Percentiles rank a stretch among this genome's conserved stretches.
phyloP scores from a whole-genome alignment of 2,797 vertebrate genomes.

The Rhincodon typus region DNA sequence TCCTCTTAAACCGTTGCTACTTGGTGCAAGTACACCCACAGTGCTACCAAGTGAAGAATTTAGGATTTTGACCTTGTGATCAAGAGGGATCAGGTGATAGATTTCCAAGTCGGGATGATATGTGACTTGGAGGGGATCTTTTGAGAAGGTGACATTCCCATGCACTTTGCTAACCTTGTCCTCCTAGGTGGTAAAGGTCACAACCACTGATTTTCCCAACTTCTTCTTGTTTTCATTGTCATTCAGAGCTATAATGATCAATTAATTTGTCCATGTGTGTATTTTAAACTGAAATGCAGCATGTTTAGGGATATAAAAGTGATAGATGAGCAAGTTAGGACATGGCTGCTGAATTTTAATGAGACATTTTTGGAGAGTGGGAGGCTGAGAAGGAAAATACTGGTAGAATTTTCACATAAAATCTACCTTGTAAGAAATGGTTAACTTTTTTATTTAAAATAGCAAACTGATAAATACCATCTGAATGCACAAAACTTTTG shows the following conservation, averaged over 20 bases:
- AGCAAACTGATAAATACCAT: not conserved
- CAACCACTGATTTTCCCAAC: no score
- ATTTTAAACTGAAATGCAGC: not conserved
- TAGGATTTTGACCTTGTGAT: not conserved
- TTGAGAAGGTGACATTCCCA: not conserved
- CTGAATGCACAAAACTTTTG: not conserved
- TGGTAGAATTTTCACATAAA: not conserved
- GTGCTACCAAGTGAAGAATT: not conserved
- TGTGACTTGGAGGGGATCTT: not conserved
- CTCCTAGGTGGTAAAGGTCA: not conserved
- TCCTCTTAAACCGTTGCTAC: not conserved
- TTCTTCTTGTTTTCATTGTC: no score
- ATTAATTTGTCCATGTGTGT: not conserved
- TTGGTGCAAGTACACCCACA: not conserved
- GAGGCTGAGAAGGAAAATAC: not conserved
- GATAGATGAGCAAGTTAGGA: not conserved
- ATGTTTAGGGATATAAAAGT: not conserved
- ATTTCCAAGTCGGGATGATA: not conserved
- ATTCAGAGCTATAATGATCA: no score
- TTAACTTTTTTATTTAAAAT: not conserved
- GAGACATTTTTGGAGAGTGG: not conserved
- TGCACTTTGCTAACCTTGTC: not conserved
- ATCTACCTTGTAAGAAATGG: not conserved
- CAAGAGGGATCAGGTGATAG: not conserved
- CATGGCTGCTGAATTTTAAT: not conserved